A percentile compares a stretch with the other conserved stretches of the same genome.
These are phyloP conservation scores for Caenorhabditis sp. DNA, from an alignment of 2,888 invertebrate genomes.

Conservation along the genomic window DNA sequence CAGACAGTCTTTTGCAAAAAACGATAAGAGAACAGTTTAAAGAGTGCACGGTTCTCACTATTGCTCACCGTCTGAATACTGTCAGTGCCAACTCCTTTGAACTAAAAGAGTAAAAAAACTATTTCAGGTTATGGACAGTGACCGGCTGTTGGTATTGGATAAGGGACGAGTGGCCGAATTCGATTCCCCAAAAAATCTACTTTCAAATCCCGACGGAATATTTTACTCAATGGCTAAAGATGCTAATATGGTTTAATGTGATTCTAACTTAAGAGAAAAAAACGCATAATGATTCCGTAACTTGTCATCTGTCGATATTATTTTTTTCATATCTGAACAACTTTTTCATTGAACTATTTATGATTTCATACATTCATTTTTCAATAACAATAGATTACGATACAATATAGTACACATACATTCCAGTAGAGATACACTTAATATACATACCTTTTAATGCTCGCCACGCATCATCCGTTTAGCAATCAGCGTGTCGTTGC, in stretches of 20 bases:
- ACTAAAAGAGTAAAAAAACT: background rate
- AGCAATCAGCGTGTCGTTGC: constrained; percentile 50
- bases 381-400: background rate
- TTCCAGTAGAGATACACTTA: constrained; percentile 7
- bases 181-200: constrained; percentile 64
- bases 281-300: constrained; percentile 25
- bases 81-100: constrained; percentile 4
- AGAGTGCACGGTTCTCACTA: constrained; percentile 84
- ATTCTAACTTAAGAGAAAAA: background rate
- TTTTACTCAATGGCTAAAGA: constrained; percentile 70
- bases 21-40: constrained; percentile 87
- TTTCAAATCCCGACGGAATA: constrained; percentile 58
- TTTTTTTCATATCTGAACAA: background rate
- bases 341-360: constrained; percentile 5
- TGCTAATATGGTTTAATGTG: constrained; percentile 41
- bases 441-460: constrained; percentile 48
- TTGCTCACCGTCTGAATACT: constrained; percentile 81
- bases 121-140: constrained; percentile 65
- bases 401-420: constrained; percentile 15
- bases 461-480: constrained; percentile 56
- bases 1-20: constrained; percentile 82
- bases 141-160: constrained; percentile 67
- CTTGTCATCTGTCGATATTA: background rate
- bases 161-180: constrained; percentile 67
- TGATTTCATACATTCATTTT: background rate